phyloP scores from a whole-genome alignment of 2,113 vertebrate genomes.

The Emydocephalus ijimae region DNA sequence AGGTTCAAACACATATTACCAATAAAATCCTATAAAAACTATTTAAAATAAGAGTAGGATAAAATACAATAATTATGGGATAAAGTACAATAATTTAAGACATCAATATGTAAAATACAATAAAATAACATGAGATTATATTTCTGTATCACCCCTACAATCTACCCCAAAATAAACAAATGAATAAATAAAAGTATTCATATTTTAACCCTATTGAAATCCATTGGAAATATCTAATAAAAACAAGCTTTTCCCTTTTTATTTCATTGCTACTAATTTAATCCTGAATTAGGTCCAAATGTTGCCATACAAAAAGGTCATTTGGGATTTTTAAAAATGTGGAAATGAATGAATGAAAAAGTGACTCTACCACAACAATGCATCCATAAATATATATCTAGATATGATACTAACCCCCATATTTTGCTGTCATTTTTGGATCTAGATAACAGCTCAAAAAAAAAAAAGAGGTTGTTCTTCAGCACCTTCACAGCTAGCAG shows the following conservation, averaged over 20 bases:
- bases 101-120: too few species aligned
- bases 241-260: not conserved
- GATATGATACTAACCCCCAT: not conserved
- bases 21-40: too few species aligned
- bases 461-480: not conserved
- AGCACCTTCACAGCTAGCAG: not conserved
- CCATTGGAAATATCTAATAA: not conserved
- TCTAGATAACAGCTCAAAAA: not conserved
- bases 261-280: not conserved
- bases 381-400: not conserved
- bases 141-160: too few species aligned
- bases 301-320: not conserved
- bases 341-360: not conserved
- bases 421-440: not conserved
- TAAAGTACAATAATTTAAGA: too few species aligned
- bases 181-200: not conserved
- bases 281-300: not conserved
- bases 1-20: too few species aligned
- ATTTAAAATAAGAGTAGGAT: too few species aligned
- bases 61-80: too few species aligned
- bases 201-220: not conserved
- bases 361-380: not conserved
- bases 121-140: too few species aligned
- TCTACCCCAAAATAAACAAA: not conserved
- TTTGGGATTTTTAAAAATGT: not conserved